A percentile compares a stretch with the other conserved stretches of the same genome.
These are phyloP conservation scores for Tragelaphus buxtoni DNA, from an alignment of 2,113 vertebrate species.

Conservation along the genomic window DNA sequence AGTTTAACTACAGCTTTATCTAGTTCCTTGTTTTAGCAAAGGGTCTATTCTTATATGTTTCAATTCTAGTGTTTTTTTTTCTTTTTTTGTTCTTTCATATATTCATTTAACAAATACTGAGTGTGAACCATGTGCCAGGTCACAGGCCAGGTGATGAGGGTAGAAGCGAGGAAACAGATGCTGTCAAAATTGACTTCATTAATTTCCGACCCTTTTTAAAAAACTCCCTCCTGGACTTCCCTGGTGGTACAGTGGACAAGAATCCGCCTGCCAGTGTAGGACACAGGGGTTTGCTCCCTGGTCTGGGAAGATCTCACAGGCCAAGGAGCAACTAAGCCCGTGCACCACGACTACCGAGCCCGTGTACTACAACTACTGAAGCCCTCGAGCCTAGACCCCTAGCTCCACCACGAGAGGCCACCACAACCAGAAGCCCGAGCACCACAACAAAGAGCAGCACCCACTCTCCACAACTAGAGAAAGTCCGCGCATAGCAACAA, in stretches of 20 bases:
- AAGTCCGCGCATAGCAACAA: background rate
- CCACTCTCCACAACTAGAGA: background rate
- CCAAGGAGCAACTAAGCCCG: background rate
- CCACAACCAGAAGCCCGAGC: accelerated
- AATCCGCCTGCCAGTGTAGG: background rate
- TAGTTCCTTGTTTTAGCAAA: constrained; percentile 8
- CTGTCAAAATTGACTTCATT: background rate
- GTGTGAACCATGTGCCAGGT: background rate
- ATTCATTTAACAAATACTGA: constrained; percentile 1
- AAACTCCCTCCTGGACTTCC: background rate
- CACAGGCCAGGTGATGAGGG: background rate
- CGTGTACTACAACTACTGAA: background rate
- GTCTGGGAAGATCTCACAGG: background rate
- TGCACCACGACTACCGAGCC: background rate
- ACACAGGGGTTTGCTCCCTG: background rate
- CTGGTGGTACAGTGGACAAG: background rate
- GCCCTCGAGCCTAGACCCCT: background rate
- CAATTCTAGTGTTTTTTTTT: background rate
- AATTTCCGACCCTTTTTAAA: background rate
- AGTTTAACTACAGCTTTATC: background rate
- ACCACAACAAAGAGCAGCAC: background rate
- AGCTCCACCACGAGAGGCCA: background rate
- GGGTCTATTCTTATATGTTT: background rate
- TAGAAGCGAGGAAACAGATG: background rate
- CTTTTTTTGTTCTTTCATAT: background rate